Conservation (phyloP, 2,888 invertebrate genomes). For the Acanthopleura granulata region DNA sequence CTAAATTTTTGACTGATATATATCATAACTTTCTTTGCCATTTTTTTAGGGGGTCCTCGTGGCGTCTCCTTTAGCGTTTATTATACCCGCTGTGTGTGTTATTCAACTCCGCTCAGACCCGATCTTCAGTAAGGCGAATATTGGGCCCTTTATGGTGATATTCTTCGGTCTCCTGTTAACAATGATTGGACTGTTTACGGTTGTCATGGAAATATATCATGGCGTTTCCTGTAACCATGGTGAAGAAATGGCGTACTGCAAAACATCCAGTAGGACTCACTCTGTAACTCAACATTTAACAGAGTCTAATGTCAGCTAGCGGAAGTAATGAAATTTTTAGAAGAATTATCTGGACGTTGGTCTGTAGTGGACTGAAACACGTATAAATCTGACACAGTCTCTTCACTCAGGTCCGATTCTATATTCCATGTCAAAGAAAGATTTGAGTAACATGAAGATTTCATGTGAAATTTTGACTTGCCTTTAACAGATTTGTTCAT, state of each 20-base stretch:
- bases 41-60: slow-evolving; percentile 81
- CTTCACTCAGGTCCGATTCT: too few species aligned
- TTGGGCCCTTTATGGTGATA: slow-evolving; percentile 80
- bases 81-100: slow-evolving; percentile 84
- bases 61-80: slow-evolving; percentile 86
- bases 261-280: too few species aligned
- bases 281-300: too few species aligned
- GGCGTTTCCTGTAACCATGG: slow-evolving; percentile 77
- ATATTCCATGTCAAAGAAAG: too few species aligned
- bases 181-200: slow-evolving; percentile 75
- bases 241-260: slow-evolving; percentile 76
- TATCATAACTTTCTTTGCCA: not conserved
- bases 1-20: not conserved
- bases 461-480: too few species aligned
- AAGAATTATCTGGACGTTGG: too few species aligned
- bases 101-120: slow-evolving; percentile 80
- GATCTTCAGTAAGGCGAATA: slow-evolving; percentile 77
- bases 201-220: slow-evolving; percentile 72
- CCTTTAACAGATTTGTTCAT: too few species aligned
- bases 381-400: too few species aligned
- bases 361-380: too few species aligned
- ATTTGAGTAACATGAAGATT: too few species aligned
- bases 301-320: too few species aligned
- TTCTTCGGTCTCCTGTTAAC: slow-evolving; percentile 79
- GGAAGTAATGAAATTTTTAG: too few species aligned